phyloP scores from a whole-genome alignment of 2,113 vertebrate species.

The Oreochromis tanganicae region DNA sequence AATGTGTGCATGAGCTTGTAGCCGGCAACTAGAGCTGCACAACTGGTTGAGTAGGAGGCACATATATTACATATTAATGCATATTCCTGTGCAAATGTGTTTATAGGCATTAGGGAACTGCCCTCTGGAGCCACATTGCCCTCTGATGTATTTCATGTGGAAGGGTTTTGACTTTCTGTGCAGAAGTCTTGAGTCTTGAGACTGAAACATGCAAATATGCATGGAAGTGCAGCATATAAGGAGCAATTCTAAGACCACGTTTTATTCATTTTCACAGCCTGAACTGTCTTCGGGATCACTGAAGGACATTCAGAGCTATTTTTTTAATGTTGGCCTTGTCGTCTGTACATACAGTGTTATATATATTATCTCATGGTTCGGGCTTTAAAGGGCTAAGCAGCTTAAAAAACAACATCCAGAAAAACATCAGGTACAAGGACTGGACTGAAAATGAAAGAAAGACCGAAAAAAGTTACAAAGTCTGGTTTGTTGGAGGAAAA shows the following conservation, averaged over 20 bases:
- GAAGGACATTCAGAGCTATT: rapidly evolving
- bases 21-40: not conserved
- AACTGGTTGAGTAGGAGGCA: not conserved
- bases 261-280: not conserved
- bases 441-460: not conserved
- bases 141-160: not conserved
- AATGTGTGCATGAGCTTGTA: not conserved
- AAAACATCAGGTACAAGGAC: not conserved
- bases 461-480: not conserved
- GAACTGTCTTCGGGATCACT: not conserved
- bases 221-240: not conserved
- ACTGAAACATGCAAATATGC: not conserved
- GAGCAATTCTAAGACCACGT: rapidly evolving
- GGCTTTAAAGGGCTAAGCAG: not conserved
- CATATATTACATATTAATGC: not conserved
- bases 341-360: not conserved
- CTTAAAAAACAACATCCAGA: not conserved
- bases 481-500: not conserved
- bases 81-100: not conserved
- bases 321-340: not conserved
- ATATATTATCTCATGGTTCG: rapidly evolving
- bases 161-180: not conserved
- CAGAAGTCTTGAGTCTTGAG: not conserved
- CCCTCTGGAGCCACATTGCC: not conserved
- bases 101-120: rapidly evolving